Evolutionary conservation across 2,888 invertebrate species (phyloP).

Genomic region (Flabesymbios commensalis): DNA sequence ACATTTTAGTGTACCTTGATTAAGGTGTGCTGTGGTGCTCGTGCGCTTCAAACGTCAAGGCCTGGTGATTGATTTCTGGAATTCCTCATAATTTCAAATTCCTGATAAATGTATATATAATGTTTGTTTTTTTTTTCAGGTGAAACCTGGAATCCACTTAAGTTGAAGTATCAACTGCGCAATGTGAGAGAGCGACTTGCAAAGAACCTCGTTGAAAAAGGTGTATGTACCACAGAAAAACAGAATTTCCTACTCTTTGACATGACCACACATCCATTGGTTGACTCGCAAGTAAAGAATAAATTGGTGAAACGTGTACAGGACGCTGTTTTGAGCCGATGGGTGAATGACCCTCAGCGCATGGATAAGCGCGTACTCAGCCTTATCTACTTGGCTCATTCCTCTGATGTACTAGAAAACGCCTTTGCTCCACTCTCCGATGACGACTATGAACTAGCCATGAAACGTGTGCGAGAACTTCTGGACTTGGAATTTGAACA

Average conservation of each 20-base stretch:
- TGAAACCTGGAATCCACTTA: slow-evolving; percentile 99
- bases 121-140: slow-evolving; percentile 70
- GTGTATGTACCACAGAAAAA: slow-evolving; percentile 97
- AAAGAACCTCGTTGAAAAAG: slow-evolving; percentile 99
- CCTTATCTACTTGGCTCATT: slow-evolving; percentile 92
- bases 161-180: slow-evolving; percentile 95
- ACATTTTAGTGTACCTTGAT: too few species aligned
- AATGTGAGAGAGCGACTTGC: slow-evolving; percentile 98
- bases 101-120: too few species aligned
- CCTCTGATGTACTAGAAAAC: slow-evolving; percentile 98
- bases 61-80: too few species aligned
- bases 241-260: slow-evolving; percentile 99
- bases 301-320: slow-evolving; percentile 93
- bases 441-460: slow-evolving; percentile 97
- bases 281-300: slow-evolving; percentile 91
- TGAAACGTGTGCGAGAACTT: slow-evolving; percentile 93
- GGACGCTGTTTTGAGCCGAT: slow-evolving; percentile 89
- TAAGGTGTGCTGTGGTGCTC: too few species aligned
- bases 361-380: slow-evolving; percentile 95
- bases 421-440: slow-evolving; percentile 94
- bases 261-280: slow-evolving; percentile 99
- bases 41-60: too few species aligned
- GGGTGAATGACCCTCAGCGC: slow-evolving; percentile 93
- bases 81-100: too few species aligned
- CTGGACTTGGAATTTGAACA: slow-evolving; percentile 96